Conservation (phyloP, 2,888 invertebrate genomes). For the Hetaerina titia region DNA sequence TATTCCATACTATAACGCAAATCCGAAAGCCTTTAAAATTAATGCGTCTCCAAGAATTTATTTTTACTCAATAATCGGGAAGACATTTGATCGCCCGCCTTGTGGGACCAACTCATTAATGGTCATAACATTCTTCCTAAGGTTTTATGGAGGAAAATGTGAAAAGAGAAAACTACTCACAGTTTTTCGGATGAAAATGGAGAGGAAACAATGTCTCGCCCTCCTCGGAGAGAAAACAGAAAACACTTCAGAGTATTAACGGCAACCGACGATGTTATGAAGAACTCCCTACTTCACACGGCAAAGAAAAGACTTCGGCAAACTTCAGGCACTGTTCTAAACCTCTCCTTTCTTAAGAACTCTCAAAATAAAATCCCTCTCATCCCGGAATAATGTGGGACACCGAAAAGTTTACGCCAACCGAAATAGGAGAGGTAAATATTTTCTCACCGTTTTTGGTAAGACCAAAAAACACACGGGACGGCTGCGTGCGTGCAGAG, state of each 20-base stretch:
- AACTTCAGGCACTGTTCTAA: background rate
- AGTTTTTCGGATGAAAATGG: background rate
- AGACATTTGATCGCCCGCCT: too few species aligned
- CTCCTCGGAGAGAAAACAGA: background rate
- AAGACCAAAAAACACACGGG: constrained; percentile 1
- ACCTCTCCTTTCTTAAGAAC: background rate
- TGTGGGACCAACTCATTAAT: too few species aligned
- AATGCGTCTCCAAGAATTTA: too few species aligned
- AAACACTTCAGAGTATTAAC: constrained; percentile 1
- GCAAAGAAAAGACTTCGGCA: background rate
- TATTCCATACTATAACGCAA: too few species aligned
- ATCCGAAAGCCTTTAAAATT: too few species aligned
- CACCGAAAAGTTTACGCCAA: background rate
- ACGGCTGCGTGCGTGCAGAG: background rate
- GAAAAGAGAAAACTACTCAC: background rate
- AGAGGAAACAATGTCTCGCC: background rate
- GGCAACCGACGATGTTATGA: background rate
- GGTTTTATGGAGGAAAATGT: too few species aligned
- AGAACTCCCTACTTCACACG: constrained; percentile 8
- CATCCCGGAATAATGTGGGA: background rate
- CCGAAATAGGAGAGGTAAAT: background rate
- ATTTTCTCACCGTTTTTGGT: background rate
- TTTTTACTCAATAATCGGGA: too few species aligned
- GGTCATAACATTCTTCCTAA: background rate
- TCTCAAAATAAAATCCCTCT: background rate